phyloP scores from a whole-genome alignment of 2,888 invertebrate species.

The Artemia sinica region DNA sequence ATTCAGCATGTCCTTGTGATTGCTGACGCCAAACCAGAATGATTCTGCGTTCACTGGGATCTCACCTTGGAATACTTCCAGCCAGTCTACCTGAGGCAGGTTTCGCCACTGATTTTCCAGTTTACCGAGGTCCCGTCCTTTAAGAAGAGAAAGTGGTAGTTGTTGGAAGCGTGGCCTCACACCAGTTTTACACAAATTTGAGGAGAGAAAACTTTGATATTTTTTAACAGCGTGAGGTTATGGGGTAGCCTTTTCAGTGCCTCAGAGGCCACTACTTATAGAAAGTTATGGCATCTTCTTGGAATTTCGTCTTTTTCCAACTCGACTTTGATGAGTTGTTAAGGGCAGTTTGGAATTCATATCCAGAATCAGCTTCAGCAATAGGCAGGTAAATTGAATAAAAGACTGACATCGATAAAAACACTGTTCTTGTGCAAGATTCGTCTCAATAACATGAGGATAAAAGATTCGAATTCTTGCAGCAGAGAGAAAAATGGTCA shows the following conservation, averaged over 20 bases:
- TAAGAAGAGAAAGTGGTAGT: constrained; percentile 6
- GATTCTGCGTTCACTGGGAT: too few relatives aligned
- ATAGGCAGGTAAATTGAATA: constrained; percentile 1
- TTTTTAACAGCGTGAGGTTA: neutral
- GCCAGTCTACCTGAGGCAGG: too few relatives aligned
- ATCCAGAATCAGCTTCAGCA: constrained; percentile 2
- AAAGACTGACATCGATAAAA: neutral
- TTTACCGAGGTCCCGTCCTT: neutral
- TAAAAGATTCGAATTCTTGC: too few relatives aligned
- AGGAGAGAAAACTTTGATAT: too few relatives aligned
- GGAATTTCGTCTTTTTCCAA: neutral
- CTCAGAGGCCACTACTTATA: constrained; percentile 1
- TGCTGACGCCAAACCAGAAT: too few relatives aligned
- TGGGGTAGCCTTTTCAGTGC: constrained; percentile 2
- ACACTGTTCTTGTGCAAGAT: neutral
- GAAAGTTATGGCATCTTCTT: neutral
- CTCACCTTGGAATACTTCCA: too few relatives aligned
- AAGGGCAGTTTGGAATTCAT: too few relatives aligned
- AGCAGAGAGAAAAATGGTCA: constrained; percentile 19
- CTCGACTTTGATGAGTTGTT: neutral
- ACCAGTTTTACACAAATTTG: too few relatives aligned
- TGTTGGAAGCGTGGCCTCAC: too few relatives aligned
- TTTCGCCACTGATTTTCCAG: constrained; percentile 6
- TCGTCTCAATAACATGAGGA: too few relatives aligned
- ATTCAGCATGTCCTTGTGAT: too few relatives aligned